These are phyloP conservation scores for Brachionus sp. DNA, from an alignment of 1,140 invertebrate species.

Conservation along the genomic window DNA sequence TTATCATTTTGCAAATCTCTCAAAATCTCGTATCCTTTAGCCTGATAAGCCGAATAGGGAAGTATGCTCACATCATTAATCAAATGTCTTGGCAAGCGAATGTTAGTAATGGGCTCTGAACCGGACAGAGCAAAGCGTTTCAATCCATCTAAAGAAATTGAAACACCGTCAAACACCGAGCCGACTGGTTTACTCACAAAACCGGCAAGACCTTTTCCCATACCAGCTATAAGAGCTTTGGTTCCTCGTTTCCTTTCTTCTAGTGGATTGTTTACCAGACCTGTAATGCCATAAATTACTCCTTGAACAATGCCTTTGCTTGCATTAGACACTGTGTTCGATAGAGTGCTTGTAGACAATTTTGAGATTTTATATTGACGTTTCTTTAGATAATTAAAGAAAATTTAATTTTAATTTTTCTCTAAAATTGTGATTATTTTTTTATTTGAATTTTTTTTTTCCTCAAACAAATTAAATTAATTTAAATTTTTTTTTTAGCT, in stretches of 20 bases:
- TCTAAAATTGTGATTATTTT: background rate
- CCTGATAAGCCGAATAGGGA: conserved; percentile 43
- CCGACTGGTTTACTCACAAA: conserved; percentile 1
- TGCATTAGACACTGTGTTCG: background rate
- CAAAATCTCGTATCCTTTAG: conserved; percentile 42
- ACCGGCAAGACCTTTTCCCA: conserved; percentile 35
- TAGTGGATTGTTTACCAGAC: background rate
- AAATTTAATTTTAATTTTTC: background rate
- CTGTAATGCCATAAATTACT: background rate
- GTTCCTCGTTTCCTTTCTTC: conserved; percentile 7
- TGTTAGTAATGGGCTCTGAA: conserved; percentile 3
- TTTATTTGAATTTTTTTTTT: too few relatives aligned
- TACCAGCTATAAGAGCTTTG: background rate
- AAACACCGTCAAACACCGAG: background rate
- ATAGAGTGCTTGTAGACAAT: background rate
- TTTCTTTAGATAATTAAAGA: background rate
- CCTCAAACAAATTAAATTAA: too few relatives aligned
- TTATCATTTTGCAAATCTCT: conserved; percentile 32
- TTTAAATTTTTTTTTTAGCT: too few relatives aligned
- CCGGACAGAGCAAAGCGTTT: conserved; percentile 37
- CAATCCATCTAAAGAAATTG: background rate
- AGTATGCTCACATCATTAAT: conserved; percentile 17
- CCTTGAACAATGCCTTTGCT: conserved; percentile 18
- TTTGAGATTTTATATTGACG: conserved; percentile 41
- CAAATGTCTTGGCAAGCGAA: conserved; percentile 31